Base-by-base conservation (phyloP, 2,888 invertebrate genomes). In the Melinopterus prodromus region DNA sequence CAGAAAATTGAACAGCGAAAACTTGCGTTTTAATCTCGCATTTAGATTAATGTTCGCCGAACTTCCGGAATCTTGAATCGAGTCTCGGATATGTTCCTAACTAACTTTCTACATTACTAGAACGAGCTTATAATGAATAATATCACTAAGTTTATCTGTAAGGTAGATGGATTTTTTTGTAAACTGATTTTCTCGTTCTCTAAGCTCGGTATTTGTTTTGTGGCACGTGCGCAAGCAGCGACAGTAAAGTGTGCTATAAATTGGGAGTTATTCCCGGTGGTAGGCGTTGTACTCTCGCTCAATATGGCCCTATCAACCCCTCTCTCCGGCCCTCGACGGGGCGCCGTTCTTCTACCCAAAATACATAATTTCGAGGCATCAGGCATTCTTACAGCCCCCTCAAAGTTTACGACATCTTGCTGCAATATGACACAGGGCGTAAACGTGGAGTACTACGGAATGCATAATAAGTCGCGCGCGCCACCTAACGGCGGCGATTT, bases 361-460 rank as follows among this genome's bases (percentile, higher is more conserved):
- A 53, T 53, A 53, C 53, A 53, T 53, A 53, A 53, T 53, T 53
- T 12, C 53, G 53, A 53, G 12, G 53, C 53, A 53, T 53, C 53
- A 53, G 53, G 9, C 53, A 53, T 53, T 53, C 53, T 53, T 53
- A 53, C 53, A 53, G 12, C 37, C 35, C 74, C 35, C 35, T 26
- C 74, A n/a, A 74, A 74, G n/a, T 74, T 74, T 74, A 74, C 74
- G 74, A 74, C 74, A 37, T 74, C 15, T 37, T 37, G 74, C 74
- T 35, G 37, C 74, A 74, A 74, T 9, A 74, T 74, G 74, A 74
- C 74, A 74, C 74, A 37, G 74, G 15, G 74, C 74, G 37, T 74
- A 74, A 74, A 74, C 35, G 74, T 35, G 74, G 35, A 37, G 37
- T 37, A 74, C 36, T 74, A 74, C 37, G 74, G 74, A 74, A 74